Evolutionary conservation across 1,140 invertebrate genomes (phyloP), one percentile per base, ranked within the genome.

Genomic region (Amyelois transitella): DNA sequence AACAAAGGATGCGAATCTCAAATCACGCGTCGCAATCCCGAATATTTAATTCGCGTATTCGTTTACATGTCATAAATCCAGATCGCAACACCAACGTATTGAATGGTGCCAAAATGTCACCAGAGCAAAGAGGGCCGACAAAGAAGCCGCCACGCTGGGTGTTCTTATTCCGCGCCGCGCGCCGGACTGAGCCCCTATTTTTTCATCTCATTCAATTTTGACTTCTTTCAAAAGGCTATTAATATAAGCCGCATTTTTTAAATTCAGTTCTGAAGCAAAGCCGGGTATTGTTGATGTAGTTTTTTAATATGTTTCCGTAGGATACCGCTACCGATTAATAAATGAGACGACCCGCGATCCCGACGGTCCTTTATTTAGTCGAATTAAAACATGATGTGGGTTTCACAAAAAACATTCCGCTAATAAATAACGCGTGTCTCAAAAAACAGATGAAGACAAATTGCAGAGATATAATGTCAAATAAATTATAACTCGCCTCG

Each of bases 21-120:
- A 68, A 70, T 70, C 57, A 53, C 48, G 60, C 53, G 44, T 55
- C 32, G n/a, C 32, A 38, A 14, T 38, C 32, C 32, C 32, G 32
- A 38, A 14, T 14, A 38, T 38, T 38, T 14, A 72, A 75, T 67
- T 58, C 63, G 68, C 69, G 72, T 77, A 73, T 81, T 80, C 75
- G 69, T 81, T 77, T 83, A 73, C 72, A 68, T 75, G 70, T 76
- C 81, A 83, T 87, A 87, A 87, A 87, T 87, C 78, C 74, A 77
- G 72, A 77, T 78, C 78, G 78, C 74, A 71, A 81, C 78, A 83
- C 75, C 81, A 78, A 83, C 80, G 84, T 86, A 88, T 85, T 86
- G 86, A 85, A 88, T 87, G 81, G 84, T 86, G 83, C 77, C 83
- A 88, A 87, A 88, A 83, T 88, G 86, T 87, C 86, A 86, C 78